These are phyloP conservation scores for Chaetura pelagica DNA, from an alignment of 2,113 vertebrate species.

Conservation along the genomic window DNA sequence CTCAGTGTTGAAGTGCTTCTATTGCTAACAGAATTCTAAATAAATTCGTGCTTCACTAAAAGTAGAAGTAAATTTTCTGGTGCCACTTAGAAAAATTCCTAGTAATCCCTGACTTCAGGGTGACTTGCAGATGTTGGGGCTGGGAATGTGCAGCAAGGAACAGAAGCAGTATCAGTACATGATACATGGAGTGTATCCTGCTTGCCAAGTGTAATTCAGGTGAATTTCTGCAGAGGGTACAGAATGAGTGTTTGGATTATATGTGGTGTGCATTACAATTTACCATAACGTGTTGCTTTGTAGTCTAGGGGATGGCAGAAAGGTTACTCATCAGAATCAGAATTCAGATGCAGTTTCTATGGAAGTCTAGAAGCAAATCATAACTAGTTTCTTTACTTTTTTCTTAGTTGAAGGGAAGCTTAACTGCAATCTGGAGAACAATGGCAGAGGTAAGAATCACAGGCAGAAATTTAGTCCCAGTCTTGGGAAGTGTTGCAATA, in stretches of 20 bases:
- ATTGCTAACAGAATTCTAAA: not conserved
- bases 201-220: not conserved
- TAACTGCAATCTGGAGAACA: not conserved
- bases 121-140: not conserved
- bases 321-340: not conserved
- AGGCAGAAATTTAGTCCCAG: not conserved
- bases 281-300: accelerated
- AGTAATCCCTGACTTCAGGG: not conserved
- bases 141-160: not conserved
- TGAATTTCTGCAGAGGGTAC: not conserved
- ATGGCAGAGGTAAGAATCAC: accelerated
- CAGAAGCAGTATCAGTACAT: not conserved
- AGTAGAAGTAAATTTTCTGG: not conserved
- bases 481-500: not conserved
- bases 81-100: not conserved
- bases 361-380: not conserved
- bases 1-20: not conserved
- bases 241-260: not conserved
- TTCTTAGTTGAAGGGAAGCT: not conserved
- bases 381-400: not conserved
- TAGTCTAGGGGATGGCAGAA: not conserved
- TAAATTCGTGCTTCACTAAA: not conserved
- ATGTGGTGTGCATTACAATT: not conserved
- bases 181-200: not conserved
- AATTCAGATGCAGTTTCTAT: not conserved